Base-by-base conservation (phyloP, 2,888 invertebrate genomes). In the Synergus umbraculus region DNA sequence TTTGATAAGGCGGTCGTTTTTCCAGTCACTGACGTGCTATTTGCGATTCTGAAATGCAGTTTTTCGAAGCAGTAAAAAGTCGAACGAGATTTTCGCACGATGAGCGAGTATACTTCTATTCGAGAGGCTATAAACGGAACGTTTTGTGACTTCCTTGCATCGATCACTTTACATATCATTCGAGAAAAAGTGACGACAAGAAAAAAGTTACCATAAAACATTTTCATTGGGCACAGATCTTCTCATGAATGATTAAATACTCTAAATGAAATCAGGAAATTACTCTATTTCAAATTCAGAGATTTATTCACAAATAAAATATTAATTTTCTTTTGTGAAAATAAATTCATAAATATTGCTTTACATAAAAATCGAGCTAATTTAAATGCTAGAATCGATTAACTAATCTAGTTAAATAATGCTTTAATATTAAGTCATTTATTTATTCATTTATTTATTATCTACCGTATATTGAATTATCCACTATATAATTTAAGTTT, bases 1-100 rank as follows among this genome's bases (percentile, higher is more conserved):
- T 80, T 82, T 78, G 77, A 82, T 82, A 80, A 82, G 80, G 69
- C 60, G 54, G 15, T 73, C 73, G 73, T 73, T 73, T 54, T 73
- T 73, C 73, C 69, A 69, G 46, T 49, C 49, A 64, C 67, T 65
- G 60, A 76, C 76, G 65, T 58, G 63, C 46, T 15, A 46, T 63
- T 76, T 73, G 73, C 73, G 73, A 58, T 54, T 54, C 54, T 54
- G 41, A n/a, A 12, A 54, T 73, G 54, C 37, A 37, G 54, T 58
- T 73, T 54, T 54, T 73, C 12, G 73, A 73, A 54, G 73, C 12
- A 73, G 54, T 73, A 73, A 73, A 73, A 73, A 73, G 73, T 73
- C 54, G 41, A 73, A 73, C 37, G 73, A 73, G 73, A 73, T 73
- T 73, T 73, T 73, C 73, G n/a, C 54, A 54, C 54, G 49, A 54